Conservation (phyloP, 2,797 vertebrate genomes). For the Myripristis jacobus region DNA sequence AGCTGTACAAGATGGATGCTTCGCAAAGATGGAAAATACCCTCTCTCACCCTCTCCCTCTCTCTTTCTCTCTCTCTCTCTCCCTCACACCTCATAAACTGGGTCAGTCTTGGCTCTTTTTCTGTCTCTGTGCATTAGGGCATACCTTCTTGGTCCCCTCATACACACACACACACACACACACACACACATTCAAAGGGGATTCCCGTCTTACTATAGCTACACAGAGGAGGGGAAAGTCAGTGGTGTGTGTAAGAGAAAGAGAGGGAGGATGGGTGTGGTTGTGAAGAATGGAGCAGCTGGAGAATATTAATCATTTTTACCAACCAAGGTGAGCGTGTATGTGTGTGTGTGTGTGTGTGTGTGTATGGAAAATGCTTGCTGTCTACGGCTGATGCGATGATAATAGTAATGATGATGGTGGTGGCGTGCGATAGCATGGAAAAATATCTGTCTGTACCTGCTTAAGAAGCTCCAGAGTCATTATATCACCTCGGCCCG, state of each 20-base stretch:
- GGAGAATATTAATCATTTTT: slow-evolving; percentile 24
- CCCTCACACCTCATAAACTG: slow-evolving; percentile 53
- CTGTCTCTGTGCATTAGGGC: slow-evolving; percentile 55
- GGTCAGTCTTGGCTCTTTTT: slow-evolving; percentile 59
- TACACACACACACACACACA: too few relatives aligned
- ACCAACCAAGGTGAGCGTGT: too few relatives aligned
- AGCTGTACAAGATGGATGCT: slow-evolving; percentile 78
- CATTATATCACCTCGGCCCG: background rate
- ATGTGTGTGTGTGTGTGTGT: too few relatives aligned
- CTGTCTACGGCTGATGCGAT: background rate
- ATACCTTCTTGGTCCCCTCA: slow-evolving; percentile 44
- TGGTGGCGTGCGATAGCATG: background rate
- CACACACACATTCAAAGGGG: slow-evolving; percentile 65
- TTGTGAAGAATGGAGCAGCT: slow-evolving; percentile 16
- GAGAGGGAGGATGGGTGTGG: slow-evolving; percentile 53
- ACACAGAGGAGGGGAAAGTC: slow-evolving; percentile 13
- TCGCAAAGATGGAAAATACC: slow-evolving; percentile 73
- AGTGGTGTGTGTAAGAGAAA: slow-evolving; percentile 13
- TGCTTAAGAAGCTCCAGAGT: background rate
- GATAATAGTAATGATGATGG: background rate
- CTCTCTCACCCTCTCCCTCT: slow-evolving; percentile 14
- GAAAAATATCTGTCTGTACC: slow-evolving; percentile 32
- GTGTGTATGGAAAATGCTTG: slow-evolving; percentile 38
- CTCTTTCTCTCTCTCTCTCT: slow-evolving; percentile 6
- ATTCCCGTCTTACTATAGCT: slow-evolving; percentile 56